Percentiles rank a stretch among this genome's conserved stretches.
These are phyloP conservation scores for Bufo gargarizans DNA, from an alignment of 2,113 vertebrate species.

Conservation along the genomic window DNA sequence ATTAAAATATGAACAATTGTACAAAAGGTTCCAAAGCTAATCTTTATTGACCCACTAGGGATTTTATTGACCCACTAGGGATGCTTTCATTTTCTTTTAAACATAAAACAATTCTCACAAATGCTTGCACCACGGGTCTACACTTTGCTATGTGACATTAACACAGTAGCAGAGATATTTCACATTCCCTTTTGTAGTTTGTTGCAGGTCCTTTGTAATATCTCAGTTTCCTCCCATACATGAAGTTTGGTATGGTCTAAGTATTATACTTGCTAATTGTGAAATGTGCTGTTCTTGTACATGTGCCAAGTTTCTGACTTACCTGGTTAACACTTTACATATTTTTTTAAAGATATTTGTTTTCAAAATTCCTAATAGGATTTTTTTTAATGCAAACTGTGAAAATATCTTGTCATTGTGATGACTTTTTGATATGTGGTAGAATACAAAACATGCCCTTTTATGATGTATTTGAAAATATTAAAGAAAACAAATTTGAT, in stretches of 20 bases:
- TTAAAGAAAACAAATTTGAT: conserved; percentile 68
- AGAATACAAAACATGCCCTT: conserved; percentile 73
- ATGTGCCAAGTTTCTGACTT: conserved; percentile 70
- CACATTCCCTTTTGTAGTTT: not conserved
- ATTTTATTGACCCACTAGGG: not conserved
- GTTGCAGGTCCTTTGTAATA: not conserved
- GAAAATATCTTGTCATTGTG: conserved; percentile 64
- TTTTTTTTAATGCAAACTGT: conserved; percentile 68
- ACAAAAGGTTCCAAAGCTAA: not conserved
- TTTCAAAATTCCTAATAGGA: conserved; percentile 73
- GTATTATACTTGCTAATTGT: conserved; percentile 64
- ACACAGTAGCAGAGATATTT: not conserved
- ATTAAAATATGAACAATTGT: not conserved
- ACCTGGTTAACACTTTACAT: conserved; percentile 74
- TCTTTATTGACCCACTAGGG: not conserved
- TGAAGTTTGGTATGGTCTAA: conserved; percentile 69
- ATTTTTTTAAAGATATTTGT: conserved; percentile 67
- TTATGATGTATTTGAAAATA: conserved; percentile 80
- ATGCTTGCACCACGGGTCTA: not conserved
- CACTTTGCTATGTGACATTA: not conserved
- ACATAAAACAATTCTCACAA: not conserved
- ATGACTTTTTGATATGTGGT: conserved; percentile 84
- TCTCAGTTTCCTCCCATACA: conserved; percentile 63
- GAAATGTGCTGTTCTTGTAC: conserved; percentile 69
- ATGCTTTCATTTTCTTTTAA: not conserved